phyloP scores from a whole-genome alignment of 2,797 vertebrate species.

The Rhinatrema bivittatum region DNA sequence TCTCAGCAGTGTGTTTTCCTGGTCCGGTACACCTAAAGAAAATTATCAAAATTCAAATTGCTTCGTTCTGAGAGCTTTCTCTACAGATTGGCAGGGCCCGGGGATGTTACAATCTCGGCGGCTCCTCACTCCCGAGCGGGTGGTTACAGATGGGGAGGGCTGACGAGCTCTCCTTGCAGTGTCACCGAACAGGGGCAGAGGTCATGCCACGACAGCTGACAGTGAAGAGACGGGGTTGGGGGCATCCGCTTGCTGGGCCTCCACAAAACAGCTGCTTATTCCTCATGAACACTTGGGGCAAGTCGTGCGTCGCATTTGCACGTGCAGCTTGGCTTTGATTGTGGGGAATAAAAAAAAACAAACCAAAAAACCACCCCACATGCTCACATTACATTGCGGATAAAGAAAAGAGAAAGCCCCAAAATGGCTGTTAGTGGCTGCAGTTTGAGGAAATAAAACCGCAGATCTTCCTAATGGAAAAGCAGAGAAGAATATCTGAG shows the following conservation, averaged over 20 bases:
- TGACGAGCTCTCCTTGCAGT: not conserved
- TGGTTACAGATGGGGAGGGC: not conserved
- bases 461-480: no score
- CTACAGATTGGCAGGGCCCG: not conserved
- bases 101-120: not conserved
- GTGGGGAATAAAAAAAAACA: slow-evolving; percentile 29
- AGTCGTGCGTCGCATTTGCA: slow-evolving; percentile 22
- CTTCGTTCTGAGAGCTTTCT: not conserved
- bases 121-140: not conserved
- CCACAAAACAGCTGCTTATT: slow-evolving; percentile 35
- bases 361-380: no score
- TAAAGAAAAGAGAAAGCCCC: no score
- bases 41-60: no score
- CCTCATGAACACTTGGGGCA: slow-evolving; percentile 24
- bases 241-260: slow-evolving; percentile 21
- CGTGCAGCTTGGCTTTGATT: slow-evolving; percentile 9
- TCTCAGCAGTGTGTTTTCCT: not conserved
- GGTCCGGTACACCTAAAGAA: no score
- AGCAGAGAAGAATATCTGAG: no score
- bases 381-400: no score
- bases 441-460: no score
- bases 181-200: not conserved
- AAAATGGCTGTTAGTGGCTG: no score
- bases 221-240: slow-evolving; percentile 1
- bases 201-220: not conserved